phyloP scores from a whole-genome alignment of 2,113 vertebrate species.

The Periophthalmodon schlosseri region DNA sequence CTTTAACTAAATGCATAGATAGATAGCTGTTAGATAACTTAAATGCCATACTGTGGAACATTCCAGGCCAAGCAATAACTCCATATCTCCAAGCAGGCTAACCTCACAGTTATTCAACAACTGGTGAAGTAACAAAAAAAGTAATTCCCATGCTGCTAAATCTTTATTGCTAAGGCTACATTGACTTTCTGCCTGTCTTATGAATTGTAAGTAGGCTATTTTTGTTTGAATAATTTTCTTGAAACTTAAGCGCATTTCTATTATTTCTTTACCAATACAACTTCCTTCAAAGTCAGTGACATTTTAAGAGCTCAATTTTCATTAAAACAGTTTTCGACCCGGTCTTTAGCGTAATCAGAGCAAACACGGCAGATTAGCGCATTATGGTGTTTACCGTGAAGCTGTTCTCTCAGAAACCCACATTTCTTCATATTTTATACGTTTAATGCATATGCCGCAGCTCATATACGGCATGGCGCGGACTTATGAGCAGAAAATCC shows the following conservation, averaged over 20 bases:
- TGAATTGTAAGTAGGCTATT: background rate
- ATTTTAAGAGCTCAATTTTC: background rate
- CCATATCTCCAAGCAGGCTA: too few relatives aligned
- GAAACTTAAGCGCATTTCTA: background rate
- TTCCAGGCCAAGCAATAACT: too few relatives aligned
- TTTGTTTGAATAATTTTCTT: background rate
- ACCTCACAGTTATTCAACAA: too few relatives aligned
- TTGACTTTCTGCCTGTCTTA: background rate
- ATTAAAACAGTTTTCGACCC: background rate
- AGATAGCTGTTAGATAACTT: too few relatives aligned
- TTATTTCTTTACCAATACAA: background rate
- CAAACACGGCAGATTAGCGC: background rate
- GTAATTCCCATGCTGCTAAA: background rate
- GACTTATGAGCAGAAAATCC: conserved; percentile 70
- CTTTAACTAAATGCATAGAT: too few relatives aligned
- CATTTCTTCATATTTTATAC: conserved; percentile 57
- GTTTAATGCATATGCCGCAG: conserved; percentile 57
- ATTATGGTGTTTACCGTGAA: background rate
- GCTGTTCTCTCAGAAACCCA: conserved; percentile 11
- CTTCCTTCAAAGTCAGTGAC: background rate
- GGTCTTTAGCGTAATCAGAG: conserved; percentile 1
- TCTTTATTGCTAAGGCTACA: background rate
- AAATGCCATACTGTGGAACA: too few relatives aligned
- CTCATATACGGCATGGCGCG: conserved; percentile 35
- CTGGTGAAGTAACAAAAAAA: background rate